Percentiles rank a stretch among this genome's conserved stretches.
Evolutionary conservation across 2,113 vertebrate genomes (phyloP).

Genomic region (Microtus ochrogaster): DNA sequence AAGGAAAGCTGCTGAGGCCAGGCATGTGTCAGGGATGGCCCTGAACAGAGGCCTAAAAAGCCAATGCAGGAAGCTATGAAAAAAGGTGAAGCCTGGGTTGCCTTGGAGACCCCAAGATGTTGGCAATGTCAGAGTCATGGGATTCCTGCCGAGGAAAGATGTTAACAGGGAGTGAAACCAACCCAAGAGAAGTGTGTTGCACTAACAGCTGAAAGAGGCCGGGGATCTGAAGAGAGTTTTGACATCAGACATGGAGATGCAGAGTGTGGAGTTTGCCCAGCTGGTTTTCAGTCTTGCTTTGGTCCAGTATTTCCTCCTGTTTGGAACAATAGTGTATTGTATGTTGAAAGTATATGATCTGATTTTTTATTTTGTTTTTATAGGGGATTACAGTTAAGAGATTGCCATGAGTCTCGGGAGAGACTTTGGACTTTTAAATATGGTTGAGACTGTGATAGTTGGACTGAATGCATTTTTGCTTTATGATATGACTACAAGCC

Average conservation of each 20-base stretch:
- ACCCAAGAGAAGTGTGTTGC: background rate
- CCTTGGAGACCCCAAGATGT: background rate
- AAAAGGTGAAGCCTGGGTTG: background rate
- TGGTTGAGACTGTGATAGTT: background rate
- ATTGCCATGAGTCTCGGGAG: background rate
- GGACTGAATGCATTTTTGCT: background rate
- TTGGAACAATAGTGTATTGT: background rate
- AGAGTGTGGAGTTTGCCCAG: background rate
- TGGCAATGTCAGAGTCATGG: background rate
- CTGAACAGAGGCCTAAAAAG: background rate
- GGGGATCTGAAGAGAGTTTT: background rate
- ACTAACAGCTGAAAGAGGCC: background rate
- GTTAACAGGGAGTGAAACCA: background rate
- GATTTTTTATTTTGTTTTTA: background rate
- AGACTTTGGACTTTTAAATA: background rate
- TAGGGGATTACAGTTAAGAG: background rate
- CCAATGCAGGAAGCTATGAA: background rate
- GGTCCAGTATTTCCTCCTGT: background rate
- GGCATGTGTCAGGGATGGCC: background rate
- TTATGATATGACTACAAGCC: background rate
- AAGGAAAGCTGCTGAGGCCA: background rate
- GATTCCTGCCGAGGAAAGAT: background rate
- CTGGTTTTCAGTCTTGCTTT: background rate
- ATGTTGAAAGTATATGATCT: background rate
- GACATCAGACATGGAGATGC: background rate